These are phyloP conservation scores for Neomonachus schauinslandi DNA, from an alignment of 2,113 vertebrate species.

Conservation along the genomic window DNA sequence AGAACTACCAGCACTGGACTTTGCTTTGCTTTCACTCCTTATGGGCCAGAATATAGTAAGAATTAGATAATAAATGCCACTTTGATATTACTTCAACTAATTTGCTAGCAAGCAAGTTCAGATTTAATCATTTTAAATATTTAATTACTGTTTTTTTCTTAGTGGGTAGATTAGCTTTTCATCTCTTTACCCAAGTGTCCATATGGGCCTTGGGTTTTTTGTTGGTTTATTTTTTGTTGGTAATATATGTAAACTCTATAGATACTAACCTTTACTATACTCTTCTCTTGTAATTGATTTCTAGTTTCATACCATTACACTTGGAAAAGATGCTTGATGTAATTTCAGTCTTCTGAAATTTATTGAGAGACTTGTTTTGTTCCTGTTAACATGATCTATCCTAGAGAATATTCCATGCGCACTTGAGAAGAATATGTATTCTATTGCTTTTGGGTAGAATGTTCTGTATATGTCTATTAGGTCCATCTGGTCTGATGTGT, in stretches of 20 bases:
- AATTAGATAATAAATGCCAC: background rate
- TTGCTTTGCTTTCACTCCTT: background rate
- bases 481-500: background rate
- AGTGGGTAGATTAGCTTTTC: background rate
- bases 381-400: background rate
- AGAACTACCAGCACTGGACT: background rate
- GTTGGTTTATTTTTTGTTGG: background rate
- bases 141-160: background rate
- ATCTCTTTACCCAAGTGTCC: background rate
- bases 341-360: background rate
- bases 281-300: background rate
- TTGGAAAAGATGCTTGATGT: background rate
- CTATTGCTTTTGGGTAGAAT: background rate
- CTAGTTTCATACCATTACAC: background rate
- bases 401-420: background rate
- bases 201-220: background rate
- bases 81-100: constrained; percentile 40
- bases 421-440: background rate
- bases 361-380: background rate
- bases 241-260: background rate
- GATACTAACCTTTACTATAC: background rate
- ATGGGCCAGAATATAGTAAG: background rate
- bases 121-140: constrained; percentile 14
- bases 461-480: background rate
- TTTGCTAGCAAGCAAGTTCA: background rate